Base-by-base conservation (phyloP, 2,113 vertebrate species). In the Tor tambroides region DNA sequence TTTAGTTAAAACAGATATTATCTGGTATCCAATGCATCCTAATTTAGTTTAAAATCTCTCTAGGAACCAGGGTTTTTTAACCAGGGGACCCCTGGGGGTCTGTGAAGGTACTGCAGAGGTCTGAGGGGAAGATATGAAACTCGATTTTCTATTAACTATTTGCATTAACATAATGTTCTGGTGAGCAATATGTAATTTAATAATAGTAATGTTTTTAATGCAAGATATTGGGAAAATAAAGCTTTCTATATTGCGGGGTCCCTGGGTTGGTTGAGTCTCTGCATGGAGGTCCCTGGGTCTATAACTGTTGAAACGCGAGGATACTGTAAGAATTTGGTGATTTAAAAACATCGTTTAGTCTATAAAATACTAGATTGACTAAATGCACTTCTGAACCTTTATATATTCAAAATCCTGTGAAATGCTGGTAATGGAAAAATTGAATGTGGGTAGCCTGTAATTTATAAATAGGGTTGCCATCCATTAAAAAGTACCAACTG, bases 351-450 rank as follows among this genome's bases (percentile, higher is more conserved):
- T 79, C 8, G 43, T 69, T 35, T 35, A 81, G n/a, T 65, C 8
- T 17, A 80, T 46, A 65, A 43, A 65, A 67, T 21, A 15, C 56
- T 41, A 41, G 54, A 80, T 51, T 56, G 41, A 46, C 41, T 79
- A 54, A 79, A 56, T 79, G 76, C 76, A 79, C 76, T 75, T 65
- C 15, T 80, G 67, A 72, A 79, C 15, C 75, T 81, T 74, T 54
- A 28, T 78, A 54, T 88, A 67, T 78, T 72, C 28, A 51, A 35
- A 43, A 51, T 71, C 21, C 85, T 69, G 32, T 75, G 72, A 83
- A 59, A 85, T 19, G 56, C 9, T 49, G 71, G 61, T 54, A 86
- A 88, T 87, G 43, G 21, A 75, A 84, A 84, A 86, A 83, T 77
- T 26, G 19, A 79, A 56, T 38, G 54, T 63, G 63, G 32, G 63